Evolutionary conservation across 2,888 invertebrate genomes (phyloP).

Genomic region (Cheilosia scutellata): DNA sequence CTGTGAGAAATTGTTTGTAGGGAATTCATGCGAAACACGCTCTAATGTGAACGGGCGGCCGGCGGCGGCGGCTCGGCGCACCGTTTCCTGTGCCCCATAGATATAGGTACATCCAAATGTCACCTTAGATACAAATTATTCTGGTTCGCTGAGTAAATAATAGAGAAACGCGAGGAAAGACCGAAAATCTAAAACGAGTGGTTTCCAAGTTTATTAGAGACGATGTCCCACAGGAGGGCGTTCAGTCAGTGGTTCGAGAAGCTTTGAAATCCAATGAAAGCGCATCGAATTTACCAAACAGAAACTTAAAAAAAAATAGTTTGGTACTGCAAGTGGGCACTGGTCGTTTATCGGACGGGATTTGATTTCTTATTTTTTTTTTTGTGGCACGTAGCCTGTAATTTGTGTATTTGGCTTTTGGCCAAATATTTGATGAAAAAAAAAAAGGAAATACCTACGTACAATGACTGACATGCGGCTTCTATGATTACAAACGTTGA

Average conservation of each 20-base stretch:
- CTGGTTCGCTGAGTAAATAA: constrained; percentile 17
- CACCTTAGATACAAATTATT: constrained; percentile 26
- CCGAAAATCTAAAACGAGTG: constrained; percentile 18
- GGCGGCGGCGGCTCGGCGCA: too few relatives aligned
- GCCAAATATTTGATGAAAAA: constrained; percentile 45
- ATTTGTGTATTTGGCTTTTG: constrained; percentile 46
- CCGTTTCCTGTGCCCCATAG: constrained; percentile 19
- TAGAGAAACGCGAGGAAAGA: background rate
- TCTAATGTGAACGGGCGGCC: background rate
- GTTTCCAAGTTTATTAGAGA: constrained; percentile 34
- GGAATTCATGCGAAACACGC: constrained; percentile 42
- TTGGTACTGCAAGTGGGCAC: constrained; percentile 32
- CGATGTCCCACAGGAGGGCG: background rate
- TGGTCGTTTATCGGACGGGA: constrained; percentile 6
- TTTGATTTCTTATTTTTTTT: background rate
- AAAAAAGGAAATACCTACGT: background rate
- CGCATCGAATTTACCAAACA: constrained; percentile 26
- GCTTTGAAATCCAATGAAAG: constrained; percentile 51
- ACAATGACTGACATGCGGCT: constrained; percentile 20
- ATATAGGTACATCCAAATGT: constrained; percentile 29
- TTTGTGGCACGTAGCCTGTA: constrained; percentile 49
- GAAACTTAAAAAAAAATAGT: background rate
- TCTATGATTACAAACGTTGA: constrained; percentile 20
- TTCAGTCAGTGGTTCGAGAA: constrained; percentile 10
- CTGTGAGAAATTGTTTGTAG: background rate